phyloP scores from a whole-genome alignment of 2,888 invertebrate genomes.

The Leptinotarsa haldemani region DNA sequence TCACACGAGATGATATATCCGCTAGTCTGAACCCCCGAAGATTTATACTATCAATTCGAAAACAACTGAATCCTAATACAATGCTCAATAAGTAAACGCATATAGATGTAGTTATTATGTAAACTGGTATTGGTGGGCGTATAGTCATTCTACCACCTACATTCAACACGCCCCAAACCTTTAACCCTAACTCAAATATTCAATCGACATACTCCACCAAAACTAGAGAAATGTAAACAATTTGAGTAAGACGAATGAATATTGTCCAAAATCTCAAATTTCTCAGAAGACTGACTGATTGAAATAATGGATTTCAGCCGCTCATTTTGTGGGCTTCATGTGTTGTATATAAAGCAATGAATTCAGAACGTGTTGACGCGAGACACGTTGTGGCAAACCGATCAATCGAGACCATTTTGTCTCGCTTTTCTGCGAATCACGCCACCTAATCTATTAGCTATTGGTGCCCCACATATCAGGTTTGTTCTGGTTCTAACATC shows the following conservation, averaged over 20 bases:
- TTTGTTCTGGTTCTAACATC: too few relatives aligned
- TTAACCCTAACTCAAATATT: conserved; percentile 53
- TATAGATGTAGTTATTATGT: conserved; percentile 56
- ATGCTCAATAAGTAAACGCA: conserved; percentile 47
- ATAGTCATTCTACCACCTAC: conserved; percentile 49
- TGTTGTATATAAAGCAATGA: too few relatives aligned
- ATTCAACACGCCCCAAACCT: conserved; percentile 52
- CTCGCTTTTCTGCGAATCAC: too few relatives aligned
- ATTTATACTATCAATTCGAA: conserved; percentile 40
- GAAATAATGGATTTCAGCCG: too few relatives aligned
- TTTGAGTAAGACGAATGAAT: background rate
- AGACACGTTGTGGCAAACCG: too few relatives aligned
- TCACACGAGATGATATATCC: conserved; percentile 26
- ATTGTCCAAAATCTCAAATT: too few relatives aligned
- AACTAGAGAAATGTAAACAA: background rate
- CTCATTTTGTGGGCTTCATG: too few relatives aligned
- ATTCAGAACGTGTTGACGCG: too few relatives aligned
- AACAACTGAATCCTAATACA: conserved; percentile 40
- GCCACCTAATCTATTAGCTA: too few relatives aligned
- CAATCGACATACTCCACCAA: conserved; percentile 49
- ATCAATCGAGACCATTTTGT: too few relatives aligned
- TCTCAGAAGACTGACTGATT: too few relatives aligned
- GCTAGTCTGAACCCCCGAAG: conserved; percentile 28
- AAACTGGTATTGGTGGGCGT: conserved; percentile 49
- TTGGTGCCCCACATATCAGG: too few relatives aligned